Evolutionary conservation across 1,140 invertebrate genomes (phyloP).

Genomic region (Oscheius sp.): DNA sequence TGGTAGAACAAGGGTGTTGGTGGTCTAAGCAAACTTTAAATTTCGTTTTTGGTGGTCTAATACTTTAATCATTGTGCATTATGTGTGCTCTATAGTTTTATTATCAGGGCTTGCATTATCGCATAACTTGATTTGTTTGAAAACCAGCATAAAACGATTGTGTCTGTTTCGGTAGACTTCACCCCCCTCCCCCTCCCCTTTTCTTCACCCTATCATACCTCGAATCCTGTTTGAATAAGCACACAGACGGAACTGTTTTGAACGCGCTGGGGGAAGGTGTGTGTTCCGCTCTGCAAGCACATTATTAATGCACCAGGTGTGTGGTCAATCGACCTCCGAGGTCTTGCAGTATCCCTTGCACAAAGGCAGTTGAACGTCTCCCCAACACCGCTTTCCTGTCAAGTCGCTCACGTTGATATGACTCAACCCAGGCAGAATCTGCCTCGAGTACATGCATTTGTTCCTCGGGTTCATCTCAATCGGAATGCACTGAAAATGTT

Average conservation of each 20-base stretch:
- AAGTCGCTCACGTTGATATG: background rate
- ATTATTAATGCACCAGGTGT: background rate
- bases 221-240: conserved; percentile 1
- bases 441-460: background rate
- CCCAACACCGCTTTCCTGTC: background rate
- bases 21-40: no score
- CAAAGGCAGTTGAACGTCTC: background rate
- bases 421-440: background rate
- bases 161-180: no score
- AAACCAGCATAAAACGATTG: no score
- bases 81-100: no score
- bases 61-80: no score
- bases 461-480: no score
- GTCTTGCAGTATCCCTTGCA: conserved; percentile 3
- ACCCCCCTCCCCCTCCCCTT: no score
- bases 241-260: conserved; percentile 3
- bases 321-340: background rate
- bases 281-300: background rate
- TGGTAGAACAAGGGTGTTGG: no score
- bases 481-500: no score
- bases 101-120: no score
- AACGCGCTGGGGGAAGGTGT: background rate
- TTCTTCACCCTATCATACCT: background rate
- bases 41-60: no score
- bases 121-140: no score